These are phyloP conservation scores for Eupeodes luniger DNA, from an alignment of 2,888 invertebrate genomes.

Conservation along the genomic window DNA sequence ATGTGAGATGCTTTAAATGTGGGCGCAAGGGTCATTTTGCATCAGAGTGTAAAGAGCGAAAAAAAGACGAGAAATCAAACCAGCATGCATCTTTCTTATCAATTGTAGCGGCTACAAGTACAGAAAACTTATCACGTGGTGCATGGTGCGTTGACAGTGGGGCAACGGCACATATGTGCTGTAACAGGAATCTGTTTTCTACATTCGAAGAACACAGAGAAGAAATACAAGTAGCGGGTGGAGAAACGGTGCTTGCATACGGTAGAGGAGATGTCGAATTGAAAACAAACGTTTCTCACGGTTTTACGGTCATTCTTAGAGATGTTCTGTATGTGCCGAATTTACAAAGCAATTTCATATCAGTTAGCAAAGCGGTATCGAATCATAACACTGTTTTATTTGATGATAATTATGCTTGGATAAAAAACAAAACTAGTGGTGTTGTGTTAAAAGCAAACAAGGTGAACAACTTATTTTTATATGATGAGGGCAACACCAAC, in stretches of 20 bases:
- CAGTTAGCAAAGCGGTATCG: constrained; percentile 32
- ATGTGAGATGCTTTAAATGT: too few relatives aligned
- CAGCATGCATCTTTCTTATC: too few relatives aligned
- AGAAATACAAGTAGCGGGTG: too few relatives aligned
- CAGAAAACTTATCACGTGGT: not conserved
- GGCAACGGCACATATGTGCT: too few relatives aligned
- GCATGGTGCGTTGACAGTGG: constrained; percentile 58
- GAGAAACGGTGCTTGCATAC: not conserved
- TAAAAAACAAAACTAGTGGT: not conserved
- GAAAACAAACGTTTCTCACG: not conserved
- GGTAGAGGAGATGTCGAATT: constrained; percentile 12
- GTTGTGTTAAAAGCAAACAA: not conserved
- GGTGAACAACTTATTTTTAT: constrained; percentile 1
- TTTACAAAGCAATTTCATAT: constrained; percentile 20
- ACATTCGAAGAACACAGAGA: too few relatives aligned
- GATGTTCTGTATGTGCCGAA: not conserved
- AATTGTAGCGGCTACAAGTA: constrained; percentile 10
- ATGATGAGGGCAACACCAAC: not conserved
- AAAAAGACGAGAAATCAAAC: too few relatives aligned
- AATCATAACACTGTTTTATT: too few relatives aligned
- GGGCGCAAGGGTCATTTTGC: too few relatives aligned
- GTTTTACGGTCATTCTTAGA: not conserved
- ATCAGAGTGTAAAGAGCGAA: too few relatives aligned
- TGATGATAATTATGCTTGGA: not conserved
- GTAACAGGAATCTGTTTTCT: too few relatives aligned